phyloP scores from a whole-genome alignment of 1,140 invertebrate genomes.

The Condylostylus longicornis region DNA sequence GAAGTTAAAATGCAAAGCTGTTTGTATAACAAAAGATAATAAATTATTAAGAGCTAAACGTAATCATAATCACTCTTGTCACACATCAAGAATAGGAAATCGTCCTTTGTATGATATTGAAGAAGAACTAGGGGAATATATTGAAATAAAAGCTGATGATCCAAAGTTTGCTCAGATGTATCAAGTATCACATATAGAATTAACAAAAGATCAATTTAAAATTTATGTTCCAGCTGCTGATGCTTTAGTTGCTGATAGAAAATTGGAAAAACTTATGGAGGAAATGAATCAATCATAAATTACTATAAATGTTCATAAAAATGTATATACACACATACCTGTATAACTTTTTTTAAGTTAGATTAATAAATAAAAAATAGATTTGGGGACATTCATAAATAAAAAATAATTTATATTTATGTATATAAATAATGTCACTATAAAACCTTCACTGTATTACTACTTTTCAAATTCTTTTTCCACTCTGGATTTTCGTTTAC shows the following conservation, averaged over 20 bases:
- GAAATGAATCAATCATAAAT: too few species aligned
- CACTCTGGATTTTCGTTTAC: too few species aligned
- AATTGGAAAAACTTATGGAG: background rate
- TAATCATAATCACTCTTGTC: slow-evolving; percentile 20
- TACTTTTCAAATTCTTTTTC: too few species aligned
- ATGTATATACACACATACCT: too few species aligned
- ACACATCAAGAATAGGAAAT: slow-evolving; percentile 15
- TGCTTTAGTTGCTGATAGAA: background rate
- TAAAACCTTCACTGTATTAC: too few species aligned
- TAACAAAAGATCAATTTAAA: background rate
- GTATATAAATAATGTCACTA: too few species aligned
- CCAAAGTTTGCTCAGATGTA: slow-evolving; percentile 22
- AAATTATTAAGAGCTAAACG: slow-evolving; percentile 16
- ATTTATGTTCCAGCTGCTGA: background rate
- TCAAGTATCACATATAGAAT: slow-evolving; percentile 10
- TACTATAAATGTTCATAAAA: too few species aligned
- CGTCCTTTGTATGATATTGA: slow-evolving; percentile 20
- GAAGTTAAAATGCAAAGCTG: slow-evolving; percentile 23
- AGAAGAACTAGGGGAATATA: slow-evolving; percentile 23
- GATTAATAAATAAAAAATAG: too few species aligned
- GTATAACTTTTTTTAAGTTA: too few species aligned
- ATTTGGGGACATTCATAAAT: too few species aligned
- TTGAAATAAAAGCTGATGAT: slow-evolving; percentile 23
- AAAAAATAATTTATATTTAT: too few species aligned
- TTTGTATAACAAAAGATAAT: slow-evolving; percentile 21